Conservation (phyloP, 1,140 invertebrate genomes). For the Magallana angulata region DNA sequence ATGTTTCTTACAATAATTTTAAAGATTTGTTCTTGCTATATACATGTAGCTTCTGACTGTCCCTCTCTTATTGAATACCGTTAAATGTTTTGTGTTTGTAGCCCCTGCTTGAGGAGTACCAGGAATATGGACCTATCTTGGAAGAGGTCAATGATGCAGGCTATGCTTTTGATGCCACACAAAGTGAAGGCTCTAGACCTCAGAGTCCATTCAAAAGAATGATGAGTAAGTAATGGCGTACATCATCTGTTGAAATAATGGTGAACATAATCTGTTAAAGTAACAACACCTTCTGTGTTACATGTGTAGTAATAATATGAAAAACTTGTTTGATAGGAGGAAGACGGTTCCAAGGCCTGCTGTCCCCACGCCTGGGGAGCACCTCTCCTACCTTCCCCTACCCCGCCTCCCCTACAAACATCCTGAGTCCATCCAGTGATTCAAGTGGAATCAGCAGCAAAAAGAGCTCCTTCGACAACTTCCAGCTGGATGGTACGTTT, state of each 20-base stretch:
- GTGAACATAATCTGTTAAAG: too few species aligned
- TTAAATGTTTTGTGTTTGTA: slow-evolving; percentile 68
- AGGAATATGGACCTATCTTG: slow-evolving; percentile 90
- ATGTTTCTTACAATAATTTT: too few species aligned
- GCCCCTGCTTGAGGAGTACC: slow-evolving; percentile 93
- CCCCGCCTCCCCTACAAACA: slow-evolving; percentile 63
- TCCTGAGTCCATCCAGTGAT: slow-evolving; percentile 86
- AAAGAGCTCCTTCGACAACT: slow-evolving; percentile 93
- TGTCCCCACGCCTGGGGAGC: slow-evolving; percentile 70
- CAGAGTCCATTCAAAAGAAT: slow-evolving; percentile 70
- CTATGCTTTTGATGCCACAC: slow-evolving; percentile 89
- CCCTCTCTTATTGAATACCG: too few species aligned
- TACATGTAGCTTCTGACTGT: too few species aligned
- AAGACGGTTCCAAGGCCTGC: slow-evolving; percentile 64
- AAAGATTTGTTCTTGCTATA: too few species aligned
- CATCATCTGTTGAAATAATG: too few species aligned
- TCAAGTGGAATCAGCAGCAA: slow-evolving; percentile 95
- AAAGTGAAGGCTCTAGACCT: slow-evolving; percentile 79
- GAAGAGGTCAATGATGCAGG: slow-evolving; percentile 96
- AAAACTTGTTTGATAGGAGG: slow-evolving; percentile 49
- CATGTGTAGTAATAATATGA: too few species aligned
- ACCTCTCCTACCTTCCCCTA: slow-evolving; percentile 74
- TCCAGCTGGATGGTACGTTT: slow-evolving; percentile 85
- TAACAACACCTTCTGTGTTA: too few species aligned
- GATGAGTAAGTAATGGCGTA: slow-evolving; percentile 42